These are phyloP conservation scores for Ichneumoninae sp. DNA, from an alignment of 2,888 invertebrate species.

Conservation along the genomic window DNA sequence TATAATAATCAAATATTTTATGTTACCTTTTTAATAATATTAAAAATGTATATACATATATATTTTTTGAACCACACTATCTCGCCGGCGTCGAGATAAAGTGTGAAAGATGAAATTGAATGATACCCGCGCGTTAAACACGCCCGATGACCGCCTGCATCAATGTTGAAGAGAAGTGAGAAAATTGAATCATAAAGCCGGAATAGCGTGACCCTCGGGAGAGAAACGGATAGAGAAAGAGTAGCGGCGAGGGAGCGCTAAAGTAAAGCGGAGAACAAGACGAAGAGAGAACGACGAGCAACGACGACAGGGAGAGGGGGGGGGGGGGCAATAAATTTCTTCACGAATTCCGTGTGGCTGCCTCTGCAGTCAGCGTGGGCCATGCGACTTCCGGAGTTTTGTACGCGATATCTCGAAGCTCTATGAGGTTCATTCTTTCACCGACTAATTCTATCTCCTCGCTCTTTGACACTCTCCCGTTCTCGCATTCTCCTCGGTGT, in stretches of 20 bases:
- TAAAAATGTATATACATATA: not conserved
- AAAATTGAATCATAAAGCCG: conserved; percentile 50
- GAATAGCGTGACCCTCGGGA: conserved; percentile 43
- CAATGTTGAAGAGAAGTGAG: conserved; percentile 34
- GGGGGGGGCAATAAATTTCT: conserved; percentile 29
- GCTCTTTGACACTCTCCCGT: conserved; percentile 20
- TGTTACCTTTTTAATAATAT: not conserved
- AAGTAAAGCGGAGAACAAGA: conserved; percentile 35
- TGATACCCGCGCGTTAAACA: conserved; percentile 54
- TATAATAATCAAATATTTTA: not conserved
- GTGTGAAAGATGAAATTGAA: conserved; percentile 56
- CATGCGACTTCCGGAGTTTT: conserved; percentile 43
- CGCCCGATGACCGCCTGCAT: conserved; percentile 24
- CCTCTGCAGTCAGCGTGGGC: conserved; percentile 22
- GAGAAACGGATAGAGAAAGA: conserved; percentile 10
- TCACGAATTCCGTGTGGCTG: conserved; percentile 45
- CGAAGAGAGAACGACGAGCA: conserved; percentile 16
- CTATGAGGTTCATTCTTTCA: conserved; percentile 27
- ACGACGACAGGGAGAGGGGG: not conserved
- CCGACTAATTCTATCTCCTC: conserved; percentile 41
- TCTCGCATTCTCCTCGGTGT: not conserved
- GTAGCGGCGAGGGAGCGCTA: conserved; percentile 31
- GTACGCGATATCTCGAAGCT: conserved; percentile 23
- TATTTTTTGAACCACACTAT: not conserved
- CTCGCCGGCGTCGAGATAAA: conserved; percentile 11